Evolutionary conservation across 2,888 invertebrate species (phyloP).

Genomic region (Drosophila formosana): DNA sequence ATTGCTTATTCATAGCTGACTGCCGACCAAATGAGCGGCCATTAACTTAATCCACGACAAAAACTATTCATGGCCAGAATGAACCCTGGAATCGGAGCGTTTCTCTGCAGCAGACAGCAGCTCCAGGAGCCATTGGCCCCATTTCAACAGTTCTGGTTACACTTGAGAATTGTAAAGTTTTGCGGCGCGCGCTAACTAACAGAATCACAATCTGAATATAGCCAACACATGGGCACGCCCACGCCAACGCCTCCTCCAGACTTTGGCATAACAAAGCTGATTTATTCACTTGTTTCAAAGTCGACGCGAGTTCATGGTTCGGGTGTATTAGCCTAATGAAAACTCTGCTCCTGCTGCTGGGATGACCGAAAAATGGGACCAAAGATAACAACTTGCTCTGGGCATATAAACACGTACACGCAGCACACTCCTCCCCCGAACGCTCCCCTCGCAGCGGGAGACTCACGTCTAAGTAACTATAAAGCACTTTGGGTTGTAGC

Average conservation of each 20-base stretch:
- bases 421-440: not conserved
- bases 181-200: conserved; percentile 20
- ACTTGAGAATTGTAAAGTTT: conserved; percentile 50
- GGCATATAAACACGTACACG: conserved; percentile 49
- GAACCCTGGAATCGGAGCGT: conserved; percentile 1
- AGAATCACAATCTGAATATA: conserved; percentile 28
- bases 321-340: conserved; percentile 56
- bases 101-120: conserved; percentile 17
- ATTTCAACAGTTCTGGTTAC: conserved; percentile 34
- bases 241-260: not conserved
- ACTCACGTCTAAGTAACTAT: conserved; percentile 57
- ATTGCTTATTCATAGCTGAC: conserved; percentile 76
- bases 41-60: conserved; percentile 56
- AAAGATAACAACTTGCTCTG: conserved; percentile 49
- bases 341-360: conserved; percentile 28
- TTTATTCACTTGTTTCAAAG: conserved; percentile 47
- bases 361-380: conserved; percentile 44
- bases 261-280: conserved; percentile 32
- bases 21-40: conserved; percentile 66
- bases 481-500: conserved; percentile 58
- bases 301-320: conserved; percentile 10
- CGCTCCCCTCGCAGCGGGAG: not conserved
- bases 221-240: not conserved
- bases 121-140: conserved; percentile 19
- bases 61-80: conserved; percentile 33